Percentiles rank a stretch among this genome's conserved stretches.
phyloP scores from a whole-genome alignment of 2,888 invertebrate species.

The Harpagoxenus sublaevis region DNA sequence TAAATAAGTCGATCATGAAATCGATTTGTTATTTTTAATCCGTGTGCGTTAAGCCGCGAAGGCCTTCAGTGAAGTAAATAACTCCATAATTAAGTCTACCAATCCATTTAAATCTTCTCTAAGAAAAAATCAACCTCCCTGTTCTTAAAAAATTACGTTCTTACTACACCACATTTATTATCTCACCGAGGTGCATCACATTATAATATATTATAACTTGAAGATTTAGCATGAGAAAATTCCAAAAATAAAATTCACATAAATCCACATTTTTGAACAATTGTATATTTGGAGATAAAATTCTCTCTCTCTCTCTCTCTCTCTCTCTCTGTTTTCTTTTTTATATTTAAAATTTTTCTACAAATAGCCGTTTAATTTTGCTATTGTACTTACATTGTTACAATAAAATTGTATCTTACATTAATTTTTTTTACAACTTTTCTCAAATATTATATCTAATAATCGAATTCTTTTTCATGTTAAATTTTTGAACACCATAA shows the following conservation, averaged over 20 bases:
- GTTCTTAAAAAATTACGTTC: constrained; percentile 19
- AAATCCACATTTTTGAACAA: neutral
- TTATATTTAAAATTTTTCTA: neutral
- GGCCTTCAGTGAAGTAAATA: constrained; percentile 51
- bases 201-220: neutral
- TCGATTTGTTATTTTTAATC: constrained; percentile 54
- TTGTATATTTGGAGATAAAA: neutral
- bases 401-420: neutral
- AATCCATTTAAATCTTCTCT: constrained; percentile 41
- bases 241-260: neutral
- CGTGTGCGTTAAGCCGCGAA: constrained; percentile 51
- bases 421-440: neutral
- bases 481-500: neutral
- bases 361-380: constrained; percentile 8
- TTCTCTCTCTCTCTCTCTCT: neutral
- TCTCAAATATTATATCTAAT: neutral
- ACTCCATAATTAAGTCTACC: constrained; percentile 52
- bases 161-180: neutral
- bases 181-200: neutral
- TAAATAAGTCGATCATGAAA: constrained; percentile 56
- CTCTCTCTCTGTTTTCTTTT: neutral
- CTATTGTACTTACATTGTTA: neutral
- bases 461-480: neutral
- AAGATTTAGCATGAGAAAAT: neutral
- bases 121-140: constrained; percentile 17